Evolutionary conservation across 2,797 vertebrate species (phyloP), one percentile per base, ranked within the genome.

Genomic region (Trachops cirrhosus): DNA sequence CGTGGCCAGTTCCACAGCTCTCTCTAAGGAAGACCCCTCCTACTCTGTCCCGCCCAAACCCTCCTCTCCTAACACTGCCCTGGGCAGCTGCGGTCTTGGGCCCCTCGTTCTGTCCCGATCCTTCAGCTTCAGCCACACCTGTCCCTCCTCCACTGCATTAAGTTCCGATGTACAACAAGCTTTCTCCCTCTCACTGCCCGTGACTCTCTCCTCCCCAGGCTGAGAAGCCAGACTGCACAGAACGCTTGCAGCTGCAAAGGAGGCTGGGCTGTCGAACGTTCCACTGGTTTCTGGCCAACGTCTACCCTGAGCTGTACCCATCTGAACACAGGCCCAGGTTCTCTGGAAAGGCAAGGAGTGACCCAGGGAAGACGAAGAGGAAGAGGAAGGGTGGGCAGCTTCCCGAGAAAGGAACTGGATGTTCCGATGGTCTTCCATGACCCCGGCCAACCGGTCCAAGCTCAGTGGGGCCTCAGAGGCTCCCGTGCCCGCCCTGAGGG

Each of bases 221-320:
- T 32, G 98, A 99, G 97, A 99, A 97, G 41, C 98, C 98, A 0
- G 99, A 99, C 97, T 98, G 98, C 94, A 98, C 97, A 0, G 99
- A 99, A 48, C 98, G 98, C 37, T 96, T 98, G 94, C 98, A 98
- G 80, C 98, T 99, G 12, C 99, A 99, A 93, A 98, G 96, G 73
- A 98, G 97, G 86, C 96, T 99, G 80, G 98, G 99, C 14, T 99
- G 99, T 85, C 98, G 98, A 96, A 98, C 97, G 67, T 99, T 99
- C 97, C 98, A 99, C 41, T 99, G 99, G 99, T 99, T 99, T 97
- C 80, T 99, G 97, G 98, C 98, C 59, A 98, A 99, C 41, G 97
- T 99, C 95, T 99, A 98, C 90, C 99, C 99, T 57, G 98, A 99
- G 70, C 98, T 99, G 87, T 98, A 99, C 82, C 97, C 98, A 0